Conservation (phyloP, 2,797 vertebrate species). For the Paramormyrops hopkinsi region DNA sequence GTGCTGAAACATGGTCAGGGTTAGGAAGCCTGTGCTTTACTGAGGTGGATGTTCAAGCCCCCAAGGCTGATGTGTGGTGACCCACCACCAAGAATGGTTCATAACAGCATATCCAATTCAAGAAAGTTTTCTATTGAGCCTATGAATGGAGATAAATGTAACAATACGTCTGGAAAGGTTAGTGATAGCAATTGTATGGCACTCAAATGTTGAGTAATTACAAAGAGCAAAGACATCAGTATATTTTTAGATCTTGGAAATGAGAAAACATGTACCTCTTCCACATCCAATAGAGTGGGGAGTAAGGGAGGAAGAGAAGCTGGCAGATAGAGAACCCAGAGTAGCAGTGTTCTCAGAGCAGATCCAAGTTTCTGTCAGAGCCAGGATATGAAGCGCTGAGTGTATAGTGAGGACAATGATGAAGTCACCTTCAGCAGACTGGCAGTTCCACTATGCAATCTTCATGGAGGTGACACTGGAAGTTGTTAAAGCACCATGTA, state of each 20-base stretch:
- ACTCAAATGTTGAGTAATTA: neutral
- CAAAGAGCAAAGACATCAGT: neutral
- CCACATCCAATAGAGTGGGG: neutral
- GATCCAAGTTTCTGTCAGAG: neutral
- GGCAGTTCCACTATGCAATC: conserved; percentile 1
- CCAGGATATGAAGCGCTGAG: neutral
- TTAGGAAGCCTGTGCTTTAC: neutral
- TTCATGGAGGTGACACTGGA: neutral
- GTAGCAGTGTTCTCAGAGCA: neutral
- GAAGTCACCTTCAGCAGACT: conserved; percentile 2
- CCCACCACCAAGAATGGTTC: neutral
- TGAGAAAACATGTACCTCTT: neutral
- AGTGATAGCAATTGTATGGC: neutral
- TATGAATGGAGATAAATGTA: neutral
- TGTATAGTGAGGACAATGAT: neutral
- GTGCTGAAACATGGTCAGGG: neutral
- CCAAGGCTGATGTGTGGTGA: neutral
- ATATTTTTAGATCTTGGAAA: neutral
- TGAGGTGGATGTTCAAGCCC: neutral
- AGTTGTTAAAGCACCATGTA: neutral
- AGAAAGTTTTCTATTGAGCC: neutral
- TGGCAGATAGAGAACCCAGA: neutral
- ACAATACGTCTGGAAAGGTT: neutral
- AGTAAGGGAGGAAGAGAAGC: neutral
- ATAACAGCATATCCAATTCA: neutral